A percentile compares a stretch with the other conserved stretches of the same genome.
Conservation (phyloP, 2,888 invertebrate species). For the Callyntrura sp. region DNA sequence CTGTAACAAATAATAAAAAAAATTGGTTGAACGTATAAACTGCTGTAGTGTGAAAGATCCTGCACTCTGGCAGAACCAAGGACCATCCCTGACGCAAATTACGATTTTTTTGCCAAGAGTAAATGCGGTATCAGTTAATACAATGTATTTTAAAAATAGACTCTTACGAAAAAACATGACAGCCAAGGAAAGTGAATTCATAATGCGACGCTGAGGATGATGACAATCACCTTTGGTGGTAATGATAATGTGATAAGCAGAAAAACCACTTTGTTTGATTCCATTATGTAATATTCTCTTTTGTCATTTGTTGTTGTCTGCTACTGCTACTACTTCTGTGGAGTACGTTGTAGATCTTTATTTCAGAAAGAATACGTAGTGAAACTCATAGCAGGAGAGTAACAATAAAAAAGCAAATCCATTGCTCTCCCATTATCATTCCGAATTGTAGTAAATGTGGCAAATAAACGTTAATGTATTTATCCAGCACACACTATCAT, state of each 20-base stretch:
- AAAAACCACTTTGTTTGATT: constrained; percentile 80
- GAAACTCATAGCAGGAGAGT: neutral
- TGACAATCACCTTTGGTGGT: constrained; percentile 69
- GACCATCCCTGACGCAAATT: neutral
- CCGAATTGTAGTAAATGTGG: constrained; percentile 15
- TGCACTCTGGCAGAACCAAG: no score
- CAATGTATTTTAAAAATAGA: neutral
- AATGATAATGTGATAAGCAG: constrained; percentile 82
- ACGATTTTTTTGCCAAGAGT: neutral
- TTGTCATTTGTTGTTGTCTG: constrained; percentile 5
- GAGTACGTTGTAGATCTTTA: neutral
- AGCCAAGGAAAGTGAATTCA: neutral
- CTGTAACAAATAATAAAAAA: no score
- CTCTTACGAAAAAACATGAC: neutral
- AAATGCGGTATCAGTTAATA: neutral
- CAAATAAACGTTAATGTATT: constrained; percentile 12
- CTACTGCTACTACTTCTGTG: neutral
- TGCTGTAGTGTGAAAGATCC: no score
- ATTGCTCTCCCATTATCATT: constrained; percentile 12
- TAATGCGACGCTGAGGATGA: constrained; percentile 23
- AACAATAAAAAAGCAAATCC: constrained; percentile 26
- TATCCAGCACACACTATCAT: neutral
- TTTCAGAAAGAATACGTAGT: constrained; percentile 9
- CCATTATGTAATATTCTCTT: constrained; percentile 60
- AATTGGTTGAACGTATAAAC: no score